Evolutionary conservation across 2,888 invertebrate genomes (phyloP).

Genomic region (Arge pagana): DNA sequence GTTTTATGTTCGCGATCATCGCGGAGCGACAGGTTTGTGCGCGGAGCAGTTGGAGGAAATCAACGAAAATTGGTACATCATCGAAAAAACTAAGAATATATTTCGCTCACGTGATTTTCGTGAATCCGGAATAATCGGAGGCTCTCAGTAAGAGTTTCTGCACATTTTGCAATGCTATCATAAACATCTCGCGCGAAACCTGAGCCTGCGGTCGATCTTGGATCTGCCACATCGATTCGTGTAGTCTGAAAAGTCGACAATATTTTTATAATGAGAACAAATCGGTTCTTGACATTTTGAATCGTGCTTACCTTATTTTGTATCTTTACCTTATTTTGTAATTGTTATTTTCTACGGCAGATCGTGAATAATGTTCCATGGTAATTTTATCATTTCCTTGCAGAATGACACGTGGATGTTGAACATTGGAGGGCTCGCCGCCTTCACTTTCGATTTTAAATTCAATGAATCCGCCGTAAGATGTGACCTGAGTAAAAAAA

Average conservation of each 20-base stretch:
- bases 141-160: slow-evolving; percentile 80
- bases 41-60: no score
- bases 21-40: no score
- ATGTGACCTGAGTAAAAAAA: slow-evolving; percentile 66
- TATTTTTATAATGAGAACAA: no score
- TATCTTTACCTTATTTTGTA: slow-evolving; percentile 62
- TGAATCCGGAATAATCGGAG: slow-evolving; percentile 67
- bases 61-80: no score
- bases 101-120: slow-evolving; percentile 61
- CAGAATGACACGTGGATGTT: slow-evolving; percentile 81
- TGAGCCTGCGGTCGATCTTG: slow-evolving; percentile 62
- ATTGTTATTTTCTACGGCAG: slow-evolving; percentile 49
- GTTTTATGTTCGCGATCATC: no score
- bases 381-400: slow-evolving; percentile 77
- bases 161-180: slow-evolving; percentile 90
- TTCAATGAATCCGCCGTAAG: slow-evolving; percentile 87
- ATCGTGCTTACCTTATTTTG: no score
- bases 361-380: slow-evolving; percentile 70
- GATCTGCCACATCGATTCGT: slow-evolving; percentile 80
- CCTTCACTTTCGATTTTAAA: slow-evolving; percentile 74
- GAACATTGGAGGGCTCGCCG: slow-evolving; percentile 63
- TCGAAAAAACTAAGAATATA: background rate
- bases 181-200: slow-evolving; percentile 78
- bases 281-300: no score
- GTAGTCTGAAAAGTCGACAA: slow-evolving; percentile 59